A percentile compares a stretch with the other conserved stretches of the same genome.
Conservation (phyloP, 2,888 invertebrate species). For the Caenorhabditis japonica region DNA sequence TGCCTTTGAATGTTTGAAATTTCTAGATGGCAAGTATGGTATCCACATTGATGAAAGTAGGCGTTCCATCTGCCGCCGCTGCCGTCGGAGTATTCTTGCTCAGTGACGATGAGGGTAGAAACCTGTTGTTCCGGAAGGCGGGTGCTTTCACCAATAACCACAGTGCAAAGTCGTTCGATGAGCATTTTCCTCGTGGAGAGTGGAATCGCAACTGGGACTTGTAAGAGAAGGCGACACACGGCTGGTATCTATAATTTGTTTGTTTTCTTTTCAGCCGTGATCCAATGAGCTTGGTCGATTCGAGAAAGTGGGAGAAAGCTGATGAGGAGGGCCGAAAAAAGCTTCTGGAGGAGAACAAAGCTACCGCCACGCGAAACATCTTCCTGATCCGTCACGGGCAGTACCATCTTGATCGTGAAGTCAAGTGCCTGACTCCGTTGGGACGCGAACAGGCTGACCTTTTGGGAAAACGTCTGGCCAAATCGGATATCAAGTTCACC, state of each 20-base stretch:
- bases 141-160: conserved; percentile 39
- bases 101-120: conserved; percentile 21
- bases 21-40: conserved; percentile 30
- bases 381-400: conserved; percentile 95
- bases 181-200: conserved; percentile 64
- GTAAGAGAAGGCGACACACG: too few relatives aligned
- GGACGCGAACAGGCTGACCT: conserved; percentile 88
- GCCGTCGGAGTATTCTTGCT: conserved; percentile 15
- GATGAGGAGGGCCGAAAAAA: conserved; percentile 63
- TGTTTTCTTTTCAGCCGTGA: conserved; percentile 75
- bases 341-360: conserved; percentile 62
- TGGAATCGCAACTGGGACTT: conserved; percentile 75
- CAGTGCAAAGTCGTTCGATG: conserved; percentile 44
- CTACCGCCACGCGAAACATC: conserved; percentile 84
- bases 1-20: too few relatives aligned
- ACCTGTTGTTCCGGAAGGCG: conserved; percentile 20
- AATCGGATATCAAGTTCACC: conserved; percentile 86
- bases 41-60: conserved; percentile 21
- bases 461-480: conserved; percentile 86
- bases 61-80: conserved; percentile 33
- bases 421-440: conserved; percentile 85
- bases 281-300: conserved; percentile 64
- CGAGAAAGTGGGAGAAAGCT: conserved; percentile 61
- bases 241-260: too few relatives aligned
- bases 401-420: conserved; percentile 83